Evolutionary conservation across 1,140 invertebrate species (phyloP).

Genomic region (Acromyrmex charruanus): DNA sequence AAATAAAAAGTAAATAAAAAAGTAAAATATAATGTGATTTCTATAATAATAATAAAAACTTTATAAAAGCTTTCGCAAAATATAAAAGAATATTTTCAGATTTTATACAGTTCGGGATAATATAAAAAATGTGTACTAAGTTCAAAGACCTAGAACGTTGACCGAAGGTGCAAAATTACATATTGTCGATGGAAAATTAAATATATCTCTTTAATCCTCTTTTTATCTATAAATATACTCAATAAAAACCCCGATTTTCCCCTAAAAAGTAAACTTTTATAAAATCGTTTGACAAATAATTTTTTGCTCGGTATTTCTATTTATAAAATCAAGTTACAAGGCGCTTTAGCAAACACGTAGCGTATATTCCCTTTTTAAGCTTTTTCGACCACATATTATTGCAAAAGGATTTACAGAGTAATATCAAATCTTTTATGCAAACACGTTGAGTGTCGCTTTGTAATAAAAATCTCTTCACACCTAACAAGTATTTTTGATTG

Average conservation of each 20-base stretch:
- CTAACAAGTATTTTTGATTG: constrained; percentile 24
- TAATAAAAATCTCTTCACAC: constrained; percentile 12
- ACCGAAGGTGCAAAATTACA: too few species aligned
- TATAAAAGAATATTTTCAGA: too few species aligned
- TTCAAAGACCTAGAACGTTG: too few species aligned
- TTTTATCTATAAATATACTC: not conserved
- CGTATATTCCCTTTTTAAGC: not conserved
- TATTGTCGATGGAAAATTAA: too few species aligned
- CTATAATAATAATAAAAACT: too few species aligned
- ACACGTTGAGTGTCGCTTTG: not conserved
- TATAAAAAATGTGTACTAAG: too few species aligned
- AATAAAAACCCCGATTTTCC: not conserved
- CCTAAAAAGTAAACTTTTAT: constrained; percentile 2
- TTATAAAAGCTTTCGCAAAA: too few species aligned
- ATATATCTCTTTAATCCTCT: not conserved
- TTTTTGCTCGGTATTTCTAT: not conserved
- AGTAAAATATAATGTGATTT: too few species aligned
- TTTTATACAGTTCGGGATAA: too few species aligned
- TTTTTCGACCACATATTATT: not conserved
- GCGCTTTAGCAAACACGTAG: not conserved
- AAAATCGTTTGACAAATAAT: not conserved
- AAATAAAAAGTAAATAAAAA: too few species aligned
- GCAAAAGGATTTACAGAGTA: constrained; percentile 1
- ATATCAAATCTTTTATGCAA: constrained; percentile 6
- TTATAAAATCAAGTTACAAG: constrained; percentile 24